Evolutionary conservation across 2,888 invertebrate species (phyloP), one percentile per base, ranked within the genome.

Genomic region (Caenorhabditis wallacei): DNA sequence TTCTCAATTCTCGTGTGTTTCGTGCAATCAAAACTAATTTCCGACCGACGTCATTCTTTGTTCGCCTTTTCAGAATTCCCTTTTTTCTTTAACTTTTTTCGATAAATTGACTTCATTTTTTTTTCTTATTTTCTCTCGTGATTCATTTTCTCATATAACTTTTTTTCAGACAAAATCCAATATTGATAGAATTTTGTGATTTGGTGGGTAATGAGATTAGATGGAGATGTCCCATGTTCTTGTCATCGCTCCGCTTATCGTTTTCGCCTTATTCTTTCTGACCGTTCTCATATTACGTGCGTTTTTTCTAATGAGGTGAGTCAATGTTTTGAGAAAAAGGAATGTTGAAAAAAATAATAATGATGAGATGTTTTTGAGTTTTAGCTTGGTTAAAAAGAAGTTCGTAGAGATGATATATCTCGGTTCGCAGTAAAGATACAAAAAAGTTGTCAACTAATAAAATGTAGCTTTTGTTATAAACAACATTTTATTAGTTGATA

Each of bases 191-290:
- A 8, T 30, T 30, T 30, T 40, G 18, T 43, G 40, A 20, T 26
- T 20, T 22, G 5, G 26, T 37, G 48, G 75, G 68, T 66, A 51
- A 75, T 75, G 75, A 35, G 2, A n/a, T 48, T 66, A 68, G 75
- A 75, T 75, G 82, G 82, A 82, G 35, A 74, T 79, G 79, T 63
- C 79, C 48, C 78, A 72, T 74, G 74, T 82, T 20, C 63, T 82
- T 30, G 79, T 82, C 35, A 72, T 82, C 48, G 82, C 82, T n/a
- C 78, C 82, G 8, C 63, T 82, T 16, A 48, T 74, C 53, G 64
- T 79, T 2, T 82, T 82, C 18, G 70, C 64, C 5, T 53, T 79
- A 13, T 82, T 82, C 43, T 82, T 82, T 64, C 57, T 82, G 26
- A 61, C 72, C 18, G 63, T 78, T 22, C 26, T 82, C 10, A 26